These are phyloP conservation scores for Agonopterix heracliana DNA, from an alignment of 2,888 invertebrate species.

Conservation along the genomic window DNA sequence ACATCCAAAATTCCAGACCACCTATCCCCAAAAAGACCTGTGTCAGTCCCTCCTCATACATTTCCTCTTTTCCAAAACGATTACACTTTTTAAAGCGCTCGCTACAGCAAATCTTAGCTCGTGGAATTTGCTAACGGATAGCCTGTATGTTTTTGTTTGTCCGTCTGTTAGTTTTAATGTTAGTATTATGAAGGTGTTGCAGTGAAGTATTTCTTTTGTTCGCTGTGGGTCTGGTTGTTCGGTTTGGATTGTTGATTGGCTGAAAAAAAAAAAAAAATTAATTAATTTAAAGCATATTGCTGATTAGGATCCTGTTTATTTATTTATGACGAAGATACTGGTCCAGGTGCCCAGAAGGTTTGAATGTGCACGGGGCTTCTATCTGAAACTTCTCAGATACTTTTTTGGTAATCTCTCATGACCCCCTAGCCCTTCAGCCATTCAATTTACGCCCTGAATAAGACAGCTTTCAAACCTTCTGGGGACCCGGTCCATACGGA, in stretches of 20 bases:
- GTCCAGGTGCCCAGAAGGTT: too few species aligned
- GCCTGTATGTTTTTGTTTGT: constrained; percentile 32
- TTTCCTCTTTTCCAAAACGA: constrained; percentile 55
- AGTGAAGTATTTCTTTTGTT: constrained; percentile 35
- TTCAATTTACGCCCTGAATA: too few species aligned
- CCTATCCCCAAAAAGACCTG: constrained; percentile 24
- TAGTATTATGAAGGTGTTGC: constrained; percentile 43
- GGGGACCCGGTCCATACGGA: too few species aligned
- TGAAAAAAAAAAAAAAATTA: constrained; percentile 25
- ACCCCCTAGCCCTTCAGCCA: too few species aligned
- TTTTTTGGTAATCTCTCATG: too few species aligned
- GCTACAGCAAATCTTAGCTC: constrained; percentile 53
- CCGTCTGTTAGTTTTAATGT: constrained; percentile 41
- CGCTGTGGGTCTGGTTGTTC: constrained; percentile 28
- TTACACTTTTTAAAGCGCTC: constrained; percentile 52
- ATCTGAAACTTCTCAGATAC: too few species aligned
- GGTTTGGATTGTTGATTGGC: constrained; percentile 42
- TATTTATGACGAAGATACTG: too few species aligned
- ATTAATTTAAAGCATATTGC: too few species aligned
- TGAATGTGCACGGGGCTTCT: too few species aligned
- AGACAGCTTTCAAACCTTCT: too few species aligned
- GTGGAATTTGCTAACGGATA: constrained; percentile 52
- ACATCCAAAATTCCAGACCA: neutral
- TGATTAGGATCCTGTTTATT: too few species aligned
- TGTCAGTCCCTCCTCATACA: constrained; percentile 59